Percentiles rank a stretch among this genome's conserved stretches.
These are phyloP conservation scores for Thaumatotibia leucotreta DNA, from an alignment of 1,140 invertebrate species.

Conservation along the genomic window DNA sequence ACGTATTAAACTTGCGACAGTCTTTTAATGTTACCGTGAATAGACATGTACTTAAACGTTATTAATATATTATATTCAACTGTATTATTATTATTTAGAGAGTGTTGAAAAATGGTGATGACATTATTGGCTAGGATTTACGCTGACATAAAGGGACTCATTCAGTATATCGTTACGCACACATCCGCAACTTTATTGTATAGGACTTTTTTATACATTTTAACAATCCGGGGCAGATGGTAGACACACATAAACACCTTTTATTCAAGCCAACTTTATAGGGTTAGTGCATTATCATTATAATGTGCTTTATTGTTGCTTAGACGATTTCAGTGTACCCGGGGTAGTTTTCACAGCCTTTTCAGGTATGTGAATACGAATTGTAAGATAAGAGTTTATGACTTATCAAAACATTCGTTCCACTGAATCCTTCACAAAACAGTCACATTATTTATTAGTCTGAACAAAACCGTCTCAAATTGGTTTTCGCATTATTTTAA, in stretches of 20 bases:
- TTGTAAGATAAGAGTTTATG: no score
- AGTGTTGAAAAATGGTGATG: conserved; percentile 14
- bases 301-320: conserved; percentile 19
- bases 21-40: no score
- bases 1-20: no score
- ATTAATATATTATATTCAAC: no score
- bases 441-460: no score
- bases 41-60: no score
- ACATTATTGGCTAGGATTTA: conserved; percentile 20
- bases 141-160: conserved; percentile 20
- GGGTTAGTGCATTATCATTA: conserved; percentile 67
- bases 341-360: no score
- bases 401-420: no score
- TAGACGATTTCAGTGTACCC: conserved; percentile 25
- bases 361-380: no score
- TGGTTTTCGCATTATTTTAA: conserved; percentile 12
- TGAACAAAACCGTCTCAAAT: conserved; percentile 6
- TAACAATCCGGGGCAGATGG: conserved; percentile 71
- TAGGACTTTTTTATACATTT: conserved; percentile 65
- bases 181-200: conserved; percentile 36
- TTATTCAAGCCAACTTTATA: conserved; percentile 55
- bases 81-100: not conserved
- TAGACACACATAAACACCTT: conserved; percentile 63
- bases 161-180: conserved; percentile 32
- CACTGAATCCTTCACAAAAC: no score